Conservation (phyloP, 2,888 invertebrate species). For the Chymomyza fuscimana region DNA sequence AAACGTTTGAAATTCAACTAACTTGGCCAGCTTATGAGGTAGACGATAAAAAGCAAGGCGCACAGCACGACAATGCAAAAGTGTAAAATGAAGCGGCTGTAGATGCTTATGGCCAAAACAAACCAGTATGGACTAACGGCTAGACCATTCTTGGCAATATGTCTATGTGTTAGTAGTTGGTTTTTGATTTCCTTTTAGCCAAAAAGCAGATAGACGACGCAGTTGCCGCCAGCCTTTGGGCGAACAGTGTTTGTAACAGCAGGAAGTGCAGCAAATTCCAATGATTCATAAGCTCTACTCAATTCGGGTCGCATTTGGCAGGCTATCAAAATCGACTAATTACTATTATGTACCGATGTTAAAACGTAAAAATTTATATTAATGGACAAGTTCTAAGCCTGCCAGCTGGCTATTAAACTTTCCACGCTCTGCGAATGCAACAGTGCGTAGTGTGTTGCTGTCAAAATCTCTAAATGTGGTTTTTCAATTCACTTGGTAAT, state of each 20-base stretch:
- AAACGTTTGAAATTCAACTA: conserved; percentile 76
- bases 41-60: conserved; percentile 58
- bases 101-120: conserved; percentile 41
- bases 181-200: conserved; percentile 55
- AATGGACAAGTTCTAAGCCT: conserved; percentile 32
- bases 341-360: conserved; percentile 32
- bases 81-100: conserved; percentile 56
- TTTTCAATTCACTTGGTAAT: conserved; percentile 64
- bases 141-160: conserved; percentile 17
- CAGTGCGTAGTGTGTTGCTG: conserved; percentile 37
- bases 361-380: neutral
- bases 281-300: conserved; percentile 43
- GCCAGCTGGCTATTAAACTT: conserved; percentile 44
- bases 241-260: conserved; percentile 5
- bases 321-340: conserved; percentile 29
- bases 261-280: conserved; percentile 31
- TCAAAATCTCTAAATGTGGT: conserved; percentile 45
- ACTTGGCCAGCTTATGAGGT: conserved; percentile 54
- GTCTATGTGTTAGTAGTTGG: conserved; percentile 10
- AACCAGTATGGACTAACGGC: conserved; percentile 58
- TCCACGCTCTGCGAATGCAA: conserved; percentile 46
- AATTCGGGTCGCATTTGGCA: conserved; percentile 43
- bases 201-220: conserved; percentile 24
- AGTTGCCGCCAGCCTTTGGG: conserved; percentile 4
- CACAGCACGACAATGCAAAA: conserved; percentile 38